phyloP scores from a whole-genome alignment of 2,113 vertebrate species.

The Cisticola juncidis region DNA sequence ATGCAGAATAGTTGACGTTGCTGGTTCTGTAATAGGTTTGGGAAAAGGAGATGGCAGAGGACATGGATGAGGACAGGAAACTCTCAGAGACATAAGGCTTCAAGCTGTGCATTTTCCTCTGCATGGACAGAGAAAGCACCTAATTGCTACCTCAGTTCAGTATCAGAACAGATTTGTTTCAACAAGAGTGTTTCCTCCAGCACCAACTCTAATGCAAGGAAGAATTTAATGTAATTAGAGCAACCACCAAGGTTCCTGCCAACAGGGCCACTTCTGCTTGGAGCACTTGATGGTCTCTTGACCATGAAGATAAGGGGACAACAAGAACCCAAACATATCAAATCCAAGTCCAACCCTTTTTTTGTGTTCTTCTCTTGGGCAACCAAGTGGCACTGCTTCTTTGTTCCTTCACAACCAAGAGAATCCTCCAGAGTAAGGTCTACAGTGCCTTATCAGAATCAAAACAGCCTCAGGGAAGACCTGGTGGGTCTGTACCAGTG shows the following conservation, averaged over 20 bases:
- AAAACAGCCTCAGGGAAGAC: neutral
- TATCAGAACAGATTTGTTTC: neutral
- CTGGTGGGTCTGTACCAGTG: neutral
- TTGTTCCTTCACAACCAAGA: neutral
- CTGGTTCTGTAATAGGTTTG: neutral
- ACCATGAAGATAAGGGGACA: neutral
- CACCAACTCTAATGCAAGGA: neutral
- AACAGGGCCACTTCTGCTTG: neutral
- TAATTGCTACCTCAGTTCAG: neutral
- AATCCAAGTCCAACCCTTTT: neutral
- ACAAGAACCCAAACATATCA: neutral
- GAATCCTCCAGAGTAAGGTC: neutral
- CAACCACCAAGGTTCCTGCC: neutral
- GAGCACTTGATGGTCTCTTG: neutral
- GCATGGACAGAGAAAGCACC: neutral
- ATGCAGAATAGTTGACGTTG: neutral
- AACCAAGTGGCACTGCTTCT: neutral
- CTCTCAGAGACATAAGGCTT: neutral
- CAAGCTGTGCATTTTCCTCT: neutral
- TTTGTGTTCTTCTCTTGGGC: neutral
- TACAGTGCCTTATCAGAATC: neutral
- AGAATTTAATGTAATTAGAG: neutral
- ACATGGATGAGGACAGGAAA: neutral
- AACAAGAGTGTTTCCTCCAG: neutral
- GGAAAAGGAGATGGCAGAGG: neutral